Evolutionary conservation across 2,888 invertebrate species (phyloP), one percentile per base, ranked within the genome.

Genomic region (Falcaria lacertinaria): DNA sequence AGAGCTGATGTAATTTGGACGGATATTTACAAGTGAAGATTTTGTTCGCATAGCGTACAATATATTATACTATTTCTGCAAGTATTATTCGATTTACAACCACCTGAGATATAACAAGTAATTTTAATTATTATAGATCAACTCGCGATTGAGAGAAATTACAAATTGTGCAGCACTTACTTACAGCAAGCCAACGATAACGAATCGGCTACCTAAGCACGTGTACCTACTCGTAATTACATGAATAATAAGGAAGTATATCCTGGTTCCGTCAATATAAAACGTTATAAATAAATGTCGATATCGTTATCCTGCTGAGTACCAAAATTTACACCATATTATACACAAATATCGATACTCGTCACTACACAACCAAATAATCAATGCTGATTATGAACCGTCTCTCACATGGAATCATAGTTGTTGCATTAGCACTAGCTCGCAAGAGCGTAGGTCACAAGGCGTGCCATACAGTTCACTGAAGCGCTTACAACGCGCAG

Each of bases 401-500:
- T n/a, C 22, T 22, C 22, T 6, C 22, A 22, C 22, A 22, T 22
- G 22, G 22, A n/a, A n/a, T n/a, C n/a, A n/a, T n/a, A n/a, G n/a
- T n/a, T n/a, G n/a, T n/a, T n/a, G n/a, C n/a, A n/a, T n/a, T 22
- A 22, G 6, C 22, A 22, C 22, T 22, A 22, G 22, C 22, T 22
- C 22, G 22, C 28, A 5, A 11, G 11, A 11, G 19, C 37, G 25
- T 37, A 40, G 40, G 43, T 37, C 44, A 45, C 44, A 42, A 47
- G 46, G 44, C 60, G 69, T 66, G 64, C 61, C 64, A 51, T 44
- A 46, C 47, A 39, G 44, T 41, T 42, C 42, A 51, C 52, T 45
- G 57, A 11, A 57, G 79, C 81, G 85, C 83, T 82, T 74, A 79
- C 73, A 80, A 81, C 47, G 83, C 81, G 87, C 82, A 80, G 54